Conservation (phyloP, 2,797 vertebrate species). For the Artibeus lituratus region DNA sequence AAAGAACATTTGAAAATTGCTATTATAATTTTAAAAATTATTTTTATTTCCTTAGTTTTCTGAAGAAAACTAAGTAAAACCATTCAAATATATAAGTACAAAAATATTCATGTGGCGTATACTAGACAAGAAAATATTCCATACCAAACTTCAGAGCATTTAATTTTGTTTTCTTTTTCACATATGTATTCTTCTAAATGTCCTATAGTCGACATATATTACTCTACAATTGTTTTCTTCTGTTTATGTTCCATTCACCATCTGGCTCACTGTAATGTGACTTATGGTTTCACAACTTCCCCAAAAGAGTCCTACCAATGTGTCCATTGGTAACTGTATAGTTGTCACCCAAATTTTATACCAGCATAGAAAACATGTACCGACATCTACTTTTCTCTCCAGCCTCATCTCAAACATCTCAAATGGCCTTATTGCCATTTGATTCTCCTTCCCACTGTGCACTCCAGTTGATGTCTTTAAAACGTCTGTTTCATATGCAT, state of each 20-base stretch:
- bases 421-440: background rate
- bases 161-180: background rate
- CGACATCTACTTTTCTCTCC: background rate
- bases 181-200: background rate
- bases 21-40: background rate
- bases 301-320: background rate
- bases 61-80: background rate
- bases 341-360: background rate
- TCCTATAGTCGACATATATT: background rate
- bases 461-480: background rate
- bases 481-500: background rate
- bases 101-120: background rate
- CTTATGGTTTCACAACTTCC: background rate
- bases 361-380: background rate
- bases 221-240: background rate
- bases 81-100: background rate
- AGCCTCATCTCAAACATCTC: background rate
- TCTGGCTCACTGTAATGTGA: background rate
- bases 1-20: background rate
- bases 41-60: background rate
- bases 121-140: background rate
- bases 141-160: background rate
- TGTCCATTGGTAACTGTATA: background rate
- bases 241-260: background rate
- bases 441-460: background rate